Base-by-base conservation (phyloP, 2,797 vertebrate species). In the Clamator glandarius region DNA sequence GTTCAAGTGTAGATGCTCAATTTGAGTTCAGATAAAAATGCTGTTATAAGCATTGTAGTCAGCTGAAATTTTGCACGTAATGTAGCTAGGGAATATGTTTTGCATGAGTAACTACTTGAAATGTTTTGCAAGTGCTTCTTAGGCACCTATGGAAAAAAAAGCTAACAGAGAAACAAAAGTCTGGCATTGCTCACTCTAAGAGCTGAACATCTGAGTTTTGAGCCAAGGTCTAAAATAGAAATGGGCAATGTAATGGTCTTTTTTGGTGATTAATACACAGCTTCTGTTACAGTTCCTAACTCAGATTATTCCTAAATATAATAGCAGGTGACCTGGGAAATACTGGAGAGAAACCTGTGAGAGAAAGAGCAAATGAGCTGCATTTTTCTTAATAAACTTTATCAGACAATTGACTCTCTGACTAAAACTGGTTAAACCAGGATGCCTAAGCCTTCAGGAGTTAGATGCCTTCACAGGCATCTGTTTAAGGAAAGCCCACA, bases 401-500 rank as follows among this genome's bases (percentile, higher is more conserved):
- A 73, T 88, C 92, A 70, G 77, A 83, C n/a, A 79, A 88, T 74
- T 93, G 85, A 91, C 63, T 95, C 77, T 59, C 55, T 88, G 39
- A 25, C 48, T 90, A 51, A 91, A 96, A 96, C 95, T 95, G 91
- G 94, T 95, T 96, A 72, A 93, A 96, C 95, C 74, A 93, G 94
- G 94, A 54, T 95, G 66, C 63, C 90, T 31, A 52, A 73, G 87
- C 77, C 69, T 93, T 90, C 77, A 50, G 90, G 88, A 92, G 69
- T 41, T 55, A 83, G 82, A 91, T 80, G 79, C 54, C 76, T 78
- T 91, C 72, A 63, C 66, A 95, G 51, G 77, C 66, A 86, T 93
- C 58, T 87, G 75, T 75, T 92, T 75, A 90, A 95, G 91, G 70
- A 84, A 94, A 96, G 78, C 70, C 89, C 87, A 93, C 95, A 95